These are phyloP conservation scores for Cyclura pinguis DNA, from an alignment of 2,797 vertebrate genomes.

Conservation along the genomic window DNA sequence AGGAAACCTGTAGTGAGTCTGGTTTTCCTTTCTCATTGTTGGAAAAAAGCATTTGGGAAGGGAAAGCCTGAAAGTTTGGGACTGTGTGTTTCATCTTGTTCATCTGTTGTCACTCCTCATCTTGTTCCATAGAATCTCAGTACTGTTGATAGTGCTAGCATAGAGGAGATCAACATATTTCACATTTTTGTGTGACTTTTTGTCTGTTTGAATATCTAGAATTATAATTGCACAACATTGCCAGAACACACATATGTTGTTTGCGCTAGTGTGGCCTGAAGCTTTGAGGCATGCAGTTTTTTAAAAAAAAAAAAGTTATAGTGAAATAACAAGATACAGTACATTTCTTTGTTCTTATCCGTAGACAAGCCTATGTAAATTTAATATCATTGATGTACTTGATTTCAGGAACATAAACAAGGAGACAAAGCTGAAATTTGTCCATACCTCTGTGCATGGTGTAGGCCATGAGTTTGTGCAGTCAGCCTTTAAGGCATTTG, in stretches of 20 bases:
- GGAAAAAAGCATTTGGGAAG: not conserved
- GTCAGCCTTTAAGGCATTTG: constrained; percentile 91
- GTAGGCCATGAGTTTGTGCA: constrained; percentile 95
- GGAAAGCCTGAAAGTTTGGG: not conserved
- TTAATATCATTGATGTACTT: constrained; percentile 41
- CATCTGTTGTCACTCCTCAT: not conserved
- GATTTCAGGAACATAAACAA: constrained; percentile 89
- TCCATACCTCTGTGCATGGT: constrained; percentile 96
- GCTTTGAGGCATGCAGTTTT: not conserved
- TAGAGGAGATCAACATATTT: not conserved
- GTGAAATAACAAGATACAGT: not conserved
- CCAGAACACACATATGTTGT: not conserved
- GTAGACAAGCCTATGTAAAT: not conserved
- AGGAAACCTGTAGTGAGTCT: not conserved
- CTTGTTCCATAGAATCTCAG: not conserved
- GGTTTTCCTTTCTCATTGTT: not conserved
- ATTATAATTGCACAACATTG: not conserved
- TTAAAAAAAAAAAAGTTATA: not conserved
- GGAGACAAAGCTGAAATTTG: constrained; percentile 89
- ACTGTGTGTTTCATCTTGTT: not conserved
- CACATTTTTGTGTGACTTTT: not conserved
- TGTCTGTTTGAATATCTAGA: not conserved
- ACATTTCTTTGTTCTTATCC: not conserved
- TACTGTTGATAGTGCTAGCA: not conserved
- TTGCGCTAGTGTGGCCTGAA: not conserved